Evolutionary conservation across 1,140 invertebrate species (phyloP).

Genomic region (Portunus trituberculatus): DNA sequence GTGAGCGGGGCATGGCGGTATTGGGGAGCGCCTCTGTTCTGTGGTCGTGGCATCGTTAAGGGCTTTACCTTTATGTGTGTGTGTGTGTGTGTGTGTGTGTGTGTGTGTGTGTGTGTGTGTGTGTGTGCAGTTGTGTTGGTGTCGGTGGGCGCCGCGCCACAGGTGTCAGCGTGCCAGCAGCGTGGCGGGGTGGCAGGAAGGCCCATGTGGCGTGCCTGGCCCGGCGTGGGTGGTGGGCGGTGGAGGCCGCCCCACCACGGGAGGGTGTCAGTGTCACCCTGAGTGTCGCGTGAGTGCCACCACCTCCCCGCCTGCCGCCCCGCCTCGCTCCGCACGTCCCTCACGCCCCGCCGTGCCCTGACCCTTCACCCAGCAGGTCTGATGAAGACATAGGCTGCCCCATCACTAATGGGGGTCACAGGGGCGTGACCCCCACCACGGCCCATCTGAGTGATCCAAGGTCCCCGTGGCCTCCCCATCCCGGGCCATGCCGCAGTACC

Average conservation of each 20-base stretch:
- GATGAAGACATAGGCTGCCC: background rate
- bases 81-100: background rate
- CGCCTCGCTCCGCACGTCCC: background rate
- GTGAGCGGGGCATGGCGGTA: too few relatives aligned
- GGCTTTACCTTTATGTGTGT: background rate
- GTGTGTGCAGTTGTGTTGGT: background rate
- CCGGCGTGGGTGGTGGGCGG: background rate
- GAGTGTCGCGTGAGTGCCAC: conserved; percentile 29
- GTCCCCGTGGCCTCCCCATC: background rate
- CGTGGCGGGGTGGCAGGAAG: background rate
- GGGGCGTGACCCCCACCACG: background rate
- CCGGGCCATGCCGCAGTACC: conserved; percentile 54
- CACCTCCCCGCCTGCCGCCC: too few relatives aligned
- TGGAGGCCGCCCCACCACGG: background rate
- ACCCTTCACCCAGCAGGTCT: background rate
- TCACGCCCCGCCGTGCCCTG: background rate
- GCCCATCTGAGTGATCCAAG: background rate
- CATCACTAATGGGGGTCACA: background rate
- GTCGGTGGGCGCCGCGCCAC: background rate
- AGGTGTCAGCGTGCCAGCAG: conserved; percentile 22
- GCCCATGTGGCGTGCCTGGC: background rate
- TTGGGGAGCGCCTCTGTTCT: too few relatives aligned
- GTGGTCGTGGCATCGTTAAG: too few relatives aligned
- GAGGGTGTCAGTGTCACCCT: conserved; percentile 53
- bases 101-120: conserved; percentile 45